phyloP scores from a whole-genome alignment of 2,797 vertebrate species.

The Alcedo atthis region DNA sequence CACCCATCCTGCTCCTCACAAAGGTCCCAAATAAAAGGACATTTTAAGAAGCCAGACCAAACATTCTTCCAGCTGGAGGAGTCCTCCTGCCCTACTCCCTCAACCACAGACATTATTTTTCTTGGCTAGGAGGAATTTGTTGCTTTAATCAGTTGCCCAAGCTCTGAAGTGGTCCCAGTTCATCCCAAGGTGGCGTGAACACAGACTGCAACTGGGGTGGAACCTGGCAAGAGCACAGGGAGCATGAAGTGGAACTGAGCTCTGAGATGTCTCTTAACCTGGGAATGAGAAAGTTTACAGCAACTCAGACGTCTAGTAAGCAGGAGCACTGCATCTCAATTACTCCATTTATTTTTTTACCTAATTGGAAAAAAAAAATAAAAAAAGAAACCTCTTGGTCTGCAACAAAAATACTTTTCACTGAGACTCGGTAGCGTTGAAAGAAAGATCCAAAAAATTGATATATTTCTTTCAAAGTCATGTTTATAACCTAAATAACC shows the following conservation, averaged over 20 bases:
- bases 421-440: background rate
- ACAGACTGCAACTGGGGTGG: fast-evolving
- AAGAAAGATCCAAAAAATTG: background rate
- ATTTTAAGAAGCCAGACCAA: background rate
- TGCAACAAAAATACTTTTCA: background rate
- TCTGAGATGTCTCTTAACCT: background rate
- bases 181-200: background rate
- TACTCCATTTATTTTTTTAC: background rate
- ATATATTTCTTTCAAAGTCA: background rate
- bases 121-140: background rate
- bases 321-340: background rate
- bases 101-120: background rate
- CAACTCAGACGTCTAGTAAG: background rate
- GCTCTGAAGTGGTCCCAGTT: background rate
- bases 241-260: background rate
- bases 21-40: background rate
- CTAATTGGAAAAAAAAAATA: background rate
- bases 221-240: background rate
- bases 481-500: background rate
- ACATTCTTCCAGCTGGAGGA: background rate
- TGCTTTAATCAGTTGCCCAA: background rate
- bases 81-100: background rate
- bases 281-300: background rate
- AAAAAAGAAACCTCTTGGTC: background rate
- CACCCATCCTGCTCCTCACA: background rate